Conservation (phyloP, 2,888 invertebrate genomes). For the Eupithecia subfuscata region DNA sequence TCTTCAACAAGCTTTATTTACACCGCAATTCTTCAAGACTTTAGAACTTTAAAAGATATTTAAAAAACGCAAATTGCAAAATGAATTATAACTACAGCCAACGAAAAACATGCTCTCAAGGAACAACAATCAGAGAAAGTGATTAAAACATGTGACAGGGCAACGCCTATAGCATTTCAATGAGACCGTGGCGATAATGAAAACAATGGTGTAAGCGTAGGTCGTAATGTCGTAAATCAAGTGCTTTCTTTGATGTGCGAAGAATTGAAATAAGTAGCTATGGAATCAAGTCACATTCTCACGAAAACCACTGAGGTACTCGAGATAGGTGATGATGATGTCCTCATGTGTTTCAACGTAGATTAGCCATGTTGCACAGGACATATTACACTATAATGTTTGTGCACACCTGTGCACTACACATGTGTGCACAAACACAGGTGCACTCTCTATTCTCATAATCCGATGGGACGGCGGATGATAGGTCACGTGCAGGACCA, state of each 20-base stretch:
- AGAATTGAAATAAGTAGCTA: slow-evolving; percentile 6
- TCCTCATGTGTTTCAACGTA: too few species aligned
- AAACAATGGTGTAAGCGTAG: slow-evolving; percentile 40
- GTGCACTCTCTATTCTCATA: too few species aligned
- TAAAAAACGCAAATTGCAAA: neutral
- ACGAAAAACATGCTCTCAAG: slow-evolving; percentile 32
- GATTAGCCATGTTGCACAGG: too few species aligned
- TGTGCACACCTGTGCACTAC: too few species aligned
- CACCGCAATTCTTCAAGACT: neutral
- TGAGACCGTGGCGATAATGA: slow-evolving; percentile 41
- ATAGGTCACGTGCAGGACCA: too few species aligned
- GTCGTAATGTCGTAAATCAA: slow-evolving; percentile 38
- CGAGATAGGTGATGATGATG: neutral
- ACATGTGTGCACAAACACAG: too few species aligned
- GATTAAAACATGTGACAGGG: slow-evolving; percentile 73
- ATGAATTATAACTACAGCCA: neutral
- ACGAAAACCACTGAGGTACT: neutral
- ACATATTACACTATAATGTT: too few species aligned
- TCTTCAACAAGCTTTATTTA: neutral
- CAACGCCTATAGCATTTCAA: slow-evolving; percentile 65
- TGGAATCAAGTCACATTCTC: neutral
- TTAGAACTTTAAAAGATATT: neutral
- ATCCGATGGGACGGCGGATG: too few species aligned
- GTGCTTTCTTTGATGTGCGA: slow-evolving; percentile 37
- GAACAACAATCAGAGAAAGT: slow-evolving; percentile 75